Conservation (phyloP, 2,797 vertebrate species). For the Pogonophryne albipinna region DNA sequence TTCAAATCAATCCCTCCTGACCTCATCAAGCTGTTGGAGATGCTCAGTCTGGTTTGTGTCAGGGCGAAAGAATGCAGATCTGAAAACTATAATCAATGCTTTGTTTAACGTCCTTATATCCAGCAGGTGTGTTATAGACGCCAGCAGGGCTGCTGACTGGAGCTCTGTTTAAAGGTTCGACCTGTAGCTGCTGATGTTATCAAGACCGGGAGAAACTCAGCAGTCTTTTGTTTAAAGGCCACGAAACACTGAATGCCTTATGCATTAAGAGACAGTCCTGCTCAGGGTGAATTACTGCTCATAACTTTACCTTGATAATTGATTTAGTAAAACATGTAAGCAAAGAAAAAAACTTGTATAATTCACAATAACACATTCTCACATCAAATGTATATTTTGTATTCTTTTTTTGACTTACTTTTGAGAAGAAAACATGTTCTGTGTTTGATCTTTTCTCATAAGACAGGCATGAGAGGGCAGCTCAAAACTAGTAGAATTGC, state of each 20-base stretch:
- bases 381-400: background rate
- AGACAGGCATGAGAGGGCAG: too few relatives aligned
- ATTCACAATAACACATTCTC: background rate
- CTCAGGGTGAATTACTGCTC: too few relatives aligned
- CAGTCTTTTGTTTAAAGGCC: background rate
- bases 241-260: constrained; percentile 1
- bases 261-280: background rate
- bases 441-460: too few relatives aligned
- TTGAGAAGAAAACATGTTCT: too few relatives aligned
- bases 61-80: constrained; percentile 43
- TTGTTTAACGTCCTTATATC: constrained; percentile 12
- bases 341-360: background rate
- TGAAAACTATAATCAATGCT: constrained; percentile 7
- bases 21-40: constrained; percentile 26
- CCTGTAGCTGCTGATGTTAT: constrained; percentile 18
- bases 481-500: background rate
- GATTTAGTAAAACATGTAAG: background rate
- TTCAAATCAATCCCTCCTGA: constrained; percentile 43
- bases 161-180: constrained; percentile 19
- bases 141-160: constrained; percentile 11
- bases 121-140: constrained; percentile 30
- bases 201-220: background rate
- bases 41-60: constrained; percentile 32
- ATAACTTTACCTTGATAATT: too few relatives aligned
- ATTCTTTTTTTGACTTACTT: too few relatives aligned